These are phyloP conservation scores for Apodemia zela DNA, from an alignment of 2,888 invertebrate species.

Conservation along the genomic window DNA sequence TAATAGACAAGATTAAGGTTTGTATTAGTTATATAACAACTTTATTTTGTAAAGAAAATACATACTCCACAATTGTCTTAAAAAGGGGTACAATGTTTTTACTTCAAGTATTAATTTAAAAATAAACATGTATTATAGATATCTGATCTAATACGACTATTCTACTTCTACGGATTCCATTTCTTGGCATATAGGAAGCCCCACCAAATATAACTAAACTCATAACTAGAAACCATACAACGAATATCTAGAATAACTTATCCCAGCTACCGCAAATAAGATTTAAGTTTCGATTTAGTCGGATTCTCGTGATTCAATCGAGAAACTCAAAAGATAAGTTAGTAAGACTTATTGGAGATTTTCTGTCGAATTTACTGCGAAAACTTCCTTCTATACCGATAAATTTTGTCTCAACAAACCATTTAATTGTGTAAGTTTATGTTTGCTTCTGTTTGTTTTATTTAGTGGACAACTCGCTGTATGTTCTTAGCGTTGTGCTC, in stretches of 20 bases:
- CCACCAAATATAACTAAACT: background rate
- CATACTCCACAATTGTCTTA: too few relatives aligned
- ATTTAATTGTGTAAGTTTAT: slow-evolving; percentile 7
- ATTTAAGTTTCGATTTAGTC: slow-evolving; percentile 34
- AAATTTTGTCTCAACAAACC: slow-evolving; percentile 13
- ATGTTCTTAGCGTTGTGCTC: slow-evolving; percentile 47
- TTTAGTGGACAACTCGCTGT: slow-evolving; percentile 12
- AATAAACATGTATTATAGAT: too few relatives aligned
- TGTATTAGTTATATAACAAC: too few relatives aligned
- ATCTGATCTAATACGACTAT: too few relatives aligned
- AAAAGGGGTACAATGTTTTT: too few relatives aligned
- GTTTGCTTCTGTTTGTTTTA: slow-evolving; percentile 15
- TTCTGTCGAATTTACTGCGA: slow-evolving; percentile 29
- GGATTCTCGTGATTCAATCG: slow-evolving; percentile 34
- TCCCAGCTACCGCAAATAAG: slow-evolving; percentile 24
- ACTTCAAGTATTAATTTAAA: too few relatives aligned
- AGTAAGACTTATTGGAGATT: slow-evolving; percentile 31
- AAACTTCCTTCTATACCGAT: slow-evolving; percentile 23
- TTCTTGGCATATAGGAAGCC: too few relatives aligned
- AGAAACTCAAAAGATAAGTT: slow-evolving; percentile 32
- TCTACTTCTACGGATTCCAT: too few relatives aligned
- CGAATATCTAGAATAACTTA: slow-evolving; percentile 3
- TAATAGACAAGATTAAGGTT: too few relatives aligned
- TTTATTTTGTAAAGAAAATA: too few relatives aligned
- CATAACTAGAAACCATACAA: background rate